Percentiles rank a stretch among this genome's conserved stretches.
Conservation (phyloP, 2,113 vertebrate genomes). For the Lamprologus speciosus region DNA sequence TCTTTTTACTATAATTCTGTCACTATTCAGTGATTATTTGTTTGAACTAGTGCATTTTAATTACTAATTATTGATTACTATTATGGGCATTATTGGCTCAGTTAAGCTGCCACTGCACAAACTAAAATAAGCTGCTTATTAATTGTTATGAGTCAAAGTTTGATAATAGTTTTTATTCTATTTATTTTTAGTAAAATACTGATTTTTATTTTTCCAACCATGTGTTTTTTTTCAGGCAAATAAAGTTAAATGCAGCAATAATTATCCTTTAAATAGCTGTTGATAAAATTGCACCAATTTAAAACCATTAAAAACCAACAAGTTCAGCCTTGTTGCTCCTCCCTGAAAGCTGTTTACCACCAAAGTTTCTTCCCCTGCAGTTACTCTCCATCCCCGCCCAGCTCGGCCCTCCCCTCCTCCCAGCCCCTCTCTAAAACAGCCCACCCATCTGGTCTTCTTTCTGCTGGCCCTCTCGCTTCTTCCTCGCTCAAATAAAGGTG, state of each 20-base stretch:
- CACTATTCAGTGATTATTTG: neutral
- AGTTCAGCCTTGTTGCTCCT: neutral
- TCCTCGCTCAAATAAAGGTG: slow-evolving; percentile 65
- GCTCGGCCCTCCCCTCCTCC: neutral
- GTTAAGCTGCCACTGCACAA: neutral
- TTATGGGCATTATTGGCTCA: neutral
- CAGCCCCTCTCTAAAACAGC: slow-evolving; percentile 28
- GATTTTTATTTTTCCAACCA: neutral
- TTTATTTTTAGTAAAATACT: neutral
- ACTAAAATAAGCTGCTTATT: neutral
- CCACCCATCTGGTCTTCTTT: slow-evolving; percentile 71
- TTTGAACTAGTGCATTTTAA: neutral
- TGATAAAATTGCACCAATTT: neutral
- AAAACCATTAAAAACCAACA: slow-evolving; percentile 13
- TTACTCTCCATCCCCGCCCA: neutral
- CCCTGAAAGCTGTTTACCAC: slow-evolving; percentile 2
- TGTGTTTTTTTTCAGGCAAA: neutral
- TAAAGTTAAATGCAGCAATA: neutral
- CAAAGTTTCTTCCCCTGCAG: neutral
- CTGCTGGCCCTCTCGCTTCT: slow-evolving; percentile 47
- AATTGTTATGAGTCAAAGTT: neutral
- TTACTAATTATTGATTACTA: neutral
- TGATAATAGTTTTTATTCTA: neutral
- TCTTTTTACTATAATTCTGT: neutral
- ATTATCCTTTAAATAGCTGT: neutral